Base-by-base conservation (phyloP, 1,140 invertebrate species). In the Macrobrachium rosenbergii region DNA sequence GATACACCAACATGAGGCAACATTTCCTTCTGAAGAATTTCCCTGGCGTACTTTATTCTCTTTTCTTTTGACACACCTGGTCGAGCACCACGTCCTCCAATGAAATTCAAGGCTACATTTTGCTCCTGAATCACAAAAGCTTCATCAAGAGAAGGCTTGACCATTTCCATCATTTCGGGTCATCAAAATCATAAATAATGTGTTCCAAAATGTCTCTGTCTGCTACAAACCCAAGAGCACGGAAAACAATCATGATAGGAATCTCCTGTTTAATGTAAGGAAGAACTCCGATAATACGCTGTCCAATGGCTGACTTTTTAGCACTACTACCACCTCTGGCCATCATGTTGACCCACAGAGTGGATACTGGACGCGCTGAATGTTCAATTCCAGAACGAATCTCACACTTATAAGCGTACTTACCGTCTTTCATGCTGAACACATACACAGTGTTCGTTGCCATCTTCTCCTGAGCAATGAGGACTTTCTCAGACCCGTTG, bases 81-180 rank as follows among this genome's bases (percentile, higher is more conserved):
- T 83, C 96, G 94, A 43, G 98, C 98, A 88, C 98, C 99, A 92
- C 99, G 94, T 6, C 97, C 95, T 88, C 99, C 99, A 91, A 99
- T 99, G 90, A 99, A 99, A 92, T 99, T 99, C 17, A 99, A 92
- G 19, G 99, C 99, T 7, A 99, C 97, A 93, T 98, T 98, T 92
- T 99, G 98, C 92, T 99, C 98, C 93, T 99, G 98, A 91, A 99
- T 98, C 0, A 99, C 99, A 93, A 99, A 99, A 73, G 99, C 99
- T 93, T 99, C 99, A 93, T 99, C 99, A 72, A 99, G 93, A 0
- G 98, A 99, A 7, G 99, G 99, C 92, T 99, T 99, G 0, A 95
- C 98, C 98, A 99, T 99, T 94, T 99, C 99, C 98, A 99, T 99
- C 98, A 99, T 99, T 94, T 99, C 98, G 97, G 98, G 93, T 99